These are phyloP conservation scores for Antheraea mylitta DNA, from an alignment of 1,140 invertebrate species.

Conservation along the genomic window DNA sequence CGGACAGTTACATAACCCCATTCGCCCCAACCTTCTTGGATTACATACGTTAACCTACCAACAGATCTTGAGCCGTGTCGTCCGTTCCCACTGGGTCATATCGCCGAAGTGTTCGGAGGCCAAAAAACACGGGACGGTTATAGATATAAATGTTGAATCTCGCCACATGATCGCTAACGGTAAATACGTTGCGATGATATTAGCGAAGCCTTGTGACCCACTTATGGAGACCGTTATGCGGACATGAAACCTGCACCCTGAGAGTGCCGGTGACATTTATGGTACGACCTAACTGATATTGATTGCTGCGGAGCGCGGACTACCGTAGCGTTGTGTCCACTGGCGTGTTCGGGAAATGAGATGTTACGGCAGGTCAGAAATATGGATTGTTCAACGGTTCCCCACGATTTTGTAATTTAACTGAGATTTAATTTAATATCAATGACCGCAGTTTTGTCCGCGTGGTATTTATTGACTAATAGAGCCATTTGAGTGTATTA, in stretches of 20 bases:
- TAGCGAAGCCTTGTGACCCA: constrained; percentile 69
- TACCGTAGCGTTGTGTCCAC: no score
- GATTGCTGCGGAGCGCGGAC: background rate
- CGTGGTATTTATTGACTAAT: no score
- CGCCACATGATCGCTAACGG: constrained; percentile 55
- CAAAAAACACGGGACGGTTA: constrained; percentile 14
- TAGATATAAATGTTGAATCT: constrained; percentile 40
- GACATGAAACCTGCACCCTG: constrained; percentile 51
- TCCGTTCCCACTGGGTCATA: background rate
- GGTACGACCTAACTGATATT: constrained; percentile 7
- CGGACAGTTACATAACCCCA: constrained; percentile 50
- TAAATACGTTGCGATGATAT: constrained; percentile 50
- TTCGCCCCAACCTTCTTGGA: constrained; percentile 43
- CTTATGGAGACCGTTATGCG: constrained; percentile 53
- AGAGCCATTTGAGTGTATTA: no score
- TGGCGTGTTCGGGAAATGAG: background rate
- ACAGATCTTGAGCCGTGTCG: constrained; percentile 21
- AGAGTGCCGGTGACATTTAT: constrained; percentile 28
- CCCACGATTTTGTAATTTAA: background rate
- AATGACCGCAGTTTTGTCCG: no score
- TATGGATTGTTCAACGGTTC: background rate
- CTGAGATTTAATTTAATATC: background rate
- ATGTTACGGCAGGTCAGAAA: constrained; percentile 12
- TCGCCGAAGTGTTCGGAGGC: background rate
- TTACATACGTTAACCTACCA: constrained; percentile 33